Evolutionary conservation across 2,888 invertebrate species (phyloP), one percentile per base, ranked within the genome.

Genomic region (Drosophila aldrichi): DNA sequence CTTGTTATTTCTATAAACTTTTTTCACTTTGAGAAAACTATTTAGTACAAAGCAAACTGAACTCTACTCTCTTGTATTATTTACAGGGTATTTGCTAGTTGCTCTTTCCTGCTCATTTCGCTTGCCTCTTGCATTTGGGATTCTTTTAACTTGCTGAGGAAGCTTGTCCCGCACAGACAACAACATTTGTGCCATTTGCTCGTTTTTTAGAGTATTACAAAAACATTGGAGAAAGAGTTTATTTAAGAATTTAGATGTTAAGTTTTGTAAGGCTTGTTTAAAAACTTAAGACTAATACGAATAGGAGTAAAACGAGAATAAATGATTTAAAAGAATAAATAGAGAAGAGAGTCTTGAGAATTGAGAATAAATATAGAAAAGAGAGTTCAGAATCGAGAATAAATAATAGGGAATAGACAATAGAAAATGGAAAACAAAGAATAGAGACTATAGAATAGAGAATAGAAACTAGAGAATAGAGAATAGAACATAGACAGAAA

Each of bases 141-240:
- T 61, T 60, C 68, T 71, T 66, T 63, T 56, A 69, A 65, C 68
- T 75, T 70, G 64, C 66, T 59, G 63, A 62, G 43, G 38, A 71
- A 78, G 61, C 41, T 67, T 77, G 55, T 36, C 43, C 32, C 20
- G 49, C 29, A 55, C 40, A 60, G 36, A 65, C 44, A 64, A 46
- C 54, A 68, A 68, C 71, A 69, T 78, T 69, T 65, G 49, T 44
- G 44, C 55, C 66, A 69, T 68, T 69, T 69, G 63, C 54, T 63
- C 58, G 8, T 46, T 54, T 56, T 56, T 43, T 41, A 56, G 49
- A 43, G 18, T 57, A 56, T 62, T 41, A 52, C 62, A 43, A 43
- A 52, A 54, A 38, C 57, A 43, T n/a, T 38, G 7, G 16, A 41
- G 25, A n/a, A n/a, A 29, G 0, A 48, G 3, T 29, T 48, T n/a